Evolutionary conservation across 2,888 invertebrate genomes (phyloP), one percentile per base, ranked within the genome.

Genomic region (Ischnura elegans): DNA sequence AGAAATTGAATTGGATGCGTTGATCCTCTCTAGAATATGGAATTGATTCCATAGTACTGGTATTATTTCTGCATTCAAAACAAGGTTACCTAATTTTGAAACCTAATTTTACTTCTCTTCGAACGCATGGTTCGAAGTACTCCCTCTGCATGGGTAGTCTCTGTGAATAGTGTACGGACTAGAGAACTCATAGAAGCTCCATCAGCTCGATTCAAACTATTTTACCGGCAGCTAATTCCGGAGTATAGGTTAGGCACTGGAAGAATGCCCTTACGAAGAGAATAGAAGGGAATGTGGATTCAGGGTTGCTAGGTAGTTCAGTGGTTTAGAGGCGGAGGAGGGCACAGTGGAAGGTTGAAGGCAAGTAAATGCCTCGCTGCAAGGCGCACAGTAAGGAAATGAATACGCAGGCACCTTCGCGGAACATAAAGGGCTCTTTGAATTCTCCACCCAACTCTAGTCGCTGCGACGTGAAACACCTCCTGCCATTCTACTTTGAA

Each of bases 371-470:
- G 16, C 36, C 76, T 76, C 8, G 8, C 0, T 61, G 19, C n/a
- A 61, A 16, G 25, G 61, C 25, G 61, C n/a, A 1, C 25, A 25
- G 21, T 21, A 25, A 25, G 61, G 61, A 61, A 47, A n/a, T 61
- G 61, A 19, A 61, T 61, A 61, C 61, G 61, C n/a, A 61, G 61
- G 25, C 21, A n/a, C 61, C 61, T 61, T 61, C 61, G 8, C n/a
- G 61, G 61, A 61, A 25, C 61, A 61, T 61, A 61, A 61, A 61
- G 61, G 61, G 61, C 25, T 61, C 61, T 61, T 61, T 61, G 61
- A 61, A 61, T 61, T 61, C 25, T 61, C 61, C 61, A 2, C 3
- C 61, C 25, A 61, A 25, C 25, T 25, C 61, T 19, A n/a, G 61
- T 25, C 19, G 61, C 25, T 25, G 25, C 61, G 25, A 6, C 19